Base-by-base conservation (phyloP, 1,140 invertebrate species). In the Pogonognathellus flavescens region DNA sequence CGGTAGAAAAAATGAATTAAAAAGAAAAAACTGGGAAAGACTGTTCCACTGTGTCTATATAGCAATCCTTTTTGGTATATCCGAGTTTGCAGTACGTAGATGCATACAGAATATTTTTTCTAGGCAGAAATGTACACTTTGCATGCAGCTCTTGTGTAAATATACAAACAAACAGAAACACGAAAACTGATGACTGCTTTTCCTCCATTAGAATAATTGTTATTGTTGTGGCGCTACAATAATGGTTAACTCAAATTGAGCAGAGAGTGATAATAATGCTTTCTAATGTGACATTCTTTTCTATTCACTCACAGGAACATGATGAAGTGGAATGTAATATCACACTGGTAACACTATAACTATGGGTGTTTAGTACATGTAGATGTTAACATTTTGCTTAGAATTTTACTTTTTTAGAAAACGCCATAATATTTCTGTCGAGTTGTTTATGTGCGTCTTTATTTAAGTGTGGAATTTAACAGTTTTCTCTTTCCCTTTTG, bases 161-260 rank as follows among this genome's bases (percentile, higher is more conserved):
- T 41, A 41, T 41, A 41, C 31, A 41, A 41, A 41, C 31, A 41
- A 41, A 41, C 20, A 25, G 22, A 66, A 76, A 76, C 18, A 50
- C 41, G 70, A n/a, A 76, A 16, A 50, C 41, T 76, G 14, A 72
- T 41, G 66, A 16, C 41, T 76, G n/a, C 31, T 76, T 76, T 50
- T 76, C 31, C 70, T 76, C 70, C 70, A 50, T 76, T 49, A 76
- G 31, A 76, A 50, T 76, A 76, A 76, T 76, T 76, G 70, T 76
- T 76, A 76, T 76, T 76, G 70, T 76, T 76, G 70, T n/a, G 70
- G 41, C 41, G 49, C 8, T 76, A 76, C 70, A 49, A 50, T 76
- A 66, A 18, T 57, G 53, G 53, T 31, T 41, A 16, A 31, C 70
- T 76, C 70, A 76, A 66, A 66, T 76, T 16, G 31, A 76, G 70